Evolutionary conservation across 2,888 invertebrate species (phyloP).

Genomic region (Hypselothyrea guttata): DNA sequence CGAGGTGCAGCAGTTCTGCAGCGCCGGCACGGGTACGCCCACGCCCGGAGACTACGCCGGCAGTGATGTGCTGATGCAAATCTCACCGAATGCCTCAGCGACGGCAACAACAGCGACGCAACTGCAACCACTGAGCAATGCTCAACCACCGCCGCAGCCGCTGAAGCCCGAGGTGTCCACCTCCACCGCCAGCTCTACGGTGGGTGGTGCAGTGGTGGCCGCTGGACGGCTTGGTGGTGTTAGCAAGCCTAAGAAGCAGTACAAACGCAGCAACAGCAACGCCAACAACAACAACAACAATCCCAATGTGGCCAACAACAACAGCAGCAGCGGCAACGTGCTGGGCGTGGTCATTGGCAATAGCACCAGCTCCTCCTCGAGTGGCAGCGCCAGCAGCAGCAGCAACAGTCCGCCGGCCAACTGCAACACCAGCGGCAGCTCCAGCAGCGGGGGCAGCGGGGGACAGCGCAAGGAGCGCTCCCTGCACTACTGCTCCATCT

Average conservation of each 20-base stretch:
- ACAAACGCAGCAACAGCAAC: slow-evolving; percentile 84
- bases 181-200: slow-evolving; percentile 78
- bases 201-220: slow-evolving; percentile 11
- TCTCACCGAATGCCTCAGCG: slow-evolving; percentile 79
- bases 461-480: slow-evolving; percentile 90
- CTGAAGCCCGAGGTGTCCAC: slow-evolving; percentile 84
- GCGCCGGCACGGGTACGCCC: slow-evolving; percentile 70
- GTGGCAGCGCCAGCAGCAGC: slow-evolving; percentile 70
- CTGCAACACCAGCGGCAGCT: slow-evolving; percentile 64
- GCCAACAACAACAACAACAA: slow-evolving; percentile 83
- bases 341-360: slow-evolving; percentile 66
- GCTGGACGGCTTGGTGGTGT: slow-evolving; percentile 75
- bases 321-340: slow-evolving; percentile 67
- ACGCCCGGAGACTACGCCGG: slow-evolving; percentile 79
- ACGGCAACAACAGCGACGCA: slow-evolving; percentile 45
- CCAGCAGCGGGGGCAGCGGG: slow-evolving; percentile 81
- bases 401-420: slow-evolving; percentile 78
- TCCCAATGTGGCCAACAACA: slow-evolving; percentile 78
- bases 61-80: slow-evolving; percentile 81
- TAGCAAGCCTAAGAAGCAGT: slow-evolving; percentile 87
- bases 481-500: slow-evolving; percentile 95
- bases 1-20: slow-evolving; percentile 89
- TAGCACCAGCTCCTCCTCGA: slow-evolving; percentile 65
- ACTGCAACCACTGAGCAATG: slow-evolving; percentile 53
- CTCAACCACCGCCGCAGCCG: slow-evolving; percentile 45